Conservation (phyloP, 2,888 invertebrate species). For the Agrotis ipsilon region DNA sequence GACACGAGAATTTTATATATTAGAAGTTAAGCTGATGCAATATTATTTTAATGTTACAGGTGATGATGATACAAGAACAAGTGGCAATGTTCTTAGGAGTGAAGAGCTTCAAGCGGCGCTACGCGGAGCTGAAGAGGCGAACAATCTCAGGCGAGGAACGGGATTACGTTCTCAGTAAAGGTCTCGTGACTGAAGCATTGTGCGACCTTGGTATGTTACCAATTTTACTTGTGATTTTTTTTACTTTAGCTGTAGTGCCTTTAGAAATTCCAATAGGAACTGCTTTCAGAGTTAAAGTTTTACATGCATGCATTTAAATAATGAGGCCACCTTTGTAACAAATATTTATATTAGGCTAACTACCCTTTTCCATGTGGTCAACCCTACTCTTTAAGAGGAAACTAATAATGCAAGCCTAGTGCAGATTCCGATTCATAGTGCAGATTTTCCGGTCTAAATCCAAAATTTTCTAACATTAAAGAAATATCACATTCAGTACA, state of each 20-base stretch:
- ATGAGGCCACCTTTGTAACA: too few species aligned
- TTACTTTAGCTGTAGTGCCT: too few species aligned
- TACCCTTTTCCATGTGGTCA: neutral
- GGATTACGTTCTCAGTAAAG: conserved; percentile 95
- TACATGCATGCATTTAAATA: neutral
- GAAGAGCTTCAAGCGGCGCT: conserved; percentile 99
- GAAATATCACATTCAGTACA: too few species aligned
- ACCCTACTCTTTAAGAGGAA: neutral
- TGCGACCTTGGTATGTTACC: conserved; percentile 95
- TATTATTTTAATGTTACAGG: conserved; percentile 89
- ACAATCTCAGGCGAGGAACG: conserved; percentile 96
- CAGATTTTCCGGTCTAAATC: too few species aligned
- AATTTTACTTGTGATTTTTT: neutral
- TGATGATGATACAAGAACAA: conserved; percentile 99
- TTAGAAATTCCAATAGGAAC: neutral
- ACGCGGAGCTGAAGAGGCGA: conserved; percentile 96
- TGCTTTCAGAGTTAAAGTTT: neutral
- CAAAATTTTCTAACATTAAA: too few species aligned
- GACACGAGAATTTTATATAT: too few species aligned
- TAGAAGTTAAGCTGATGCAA: too few species aligned
- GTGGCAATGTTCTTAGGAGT: conserved; percentile 98
- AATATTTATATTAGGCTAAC: too few species aligned
- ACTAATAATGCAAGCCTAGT: too few species aligned
- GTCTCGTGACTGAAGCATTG: conserved; percentile 96
- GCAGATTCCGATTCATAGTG: too few species aligned